phyloP scores from a whole-genome alignment of 2,797 vertebrate species.

The Cercopithecus petaurista region DNA sequence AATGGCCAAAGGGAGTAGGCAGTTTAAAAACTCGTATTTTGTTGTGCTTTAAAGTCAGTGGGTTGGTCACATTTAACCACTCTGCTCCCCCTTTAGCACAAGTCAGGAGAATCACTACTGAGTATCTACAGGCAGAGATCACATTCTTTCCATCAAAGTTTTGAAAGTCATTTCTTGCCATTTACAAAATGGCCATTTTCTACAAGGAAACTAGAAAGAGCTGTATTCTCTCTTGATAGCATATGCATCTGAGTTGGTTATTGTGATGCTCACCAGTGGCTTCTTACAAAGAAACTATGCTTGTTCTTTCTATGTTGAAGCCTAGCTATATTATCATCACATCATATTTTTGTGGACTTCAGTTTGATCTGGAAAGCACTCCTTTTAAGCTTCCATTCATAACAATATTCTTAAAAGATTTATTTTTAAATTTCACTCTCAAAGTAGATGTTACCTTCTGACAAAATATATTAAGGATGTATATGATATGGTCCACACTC shows the following conservation, averaged over 20 bases:
- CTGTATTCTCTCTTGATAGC: not conserved
- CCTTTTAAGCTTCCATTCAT: not conserved
- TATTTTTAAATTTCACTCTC: not conserved
- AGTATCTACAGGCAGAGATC: not conserved
- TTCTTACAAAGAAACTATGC: not conserved
- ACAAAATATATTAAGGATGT: not conserved
- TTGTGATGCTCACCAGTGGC: not conserved
- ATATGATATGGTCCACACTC: not conserved
- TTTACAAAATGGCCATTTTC: not conserved
- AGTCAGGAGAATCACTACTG: not conserved
- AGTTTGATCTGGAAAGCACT: not conserved
- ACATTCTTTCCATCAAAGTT: not conserved
- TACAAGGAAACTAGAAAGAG: not conserved
- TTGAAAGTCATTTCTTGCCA: not conserved
- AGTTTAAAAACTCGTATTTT: slow-evolving; percentile 49
- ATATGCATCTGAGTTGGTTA: not conserved
- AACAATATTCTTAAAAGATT: not conserved
- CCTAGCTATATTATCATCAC: not conserved
- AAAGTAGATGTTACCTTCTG: not conserved
- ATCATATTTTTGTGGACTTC: not conserved
- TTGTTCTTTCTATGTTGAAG: not conserved
- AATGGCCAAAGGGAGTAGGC: not conserved
- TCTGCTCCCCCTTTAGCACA: not conserved
- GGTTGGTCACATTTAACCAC: not conserved
- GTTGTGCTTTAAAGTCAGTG: slow-evolving; percentile 15